phyloP scores from a whole-genome alignment of 2,888 invertebrate species.

The Watsonalla cultraria region DNA sequence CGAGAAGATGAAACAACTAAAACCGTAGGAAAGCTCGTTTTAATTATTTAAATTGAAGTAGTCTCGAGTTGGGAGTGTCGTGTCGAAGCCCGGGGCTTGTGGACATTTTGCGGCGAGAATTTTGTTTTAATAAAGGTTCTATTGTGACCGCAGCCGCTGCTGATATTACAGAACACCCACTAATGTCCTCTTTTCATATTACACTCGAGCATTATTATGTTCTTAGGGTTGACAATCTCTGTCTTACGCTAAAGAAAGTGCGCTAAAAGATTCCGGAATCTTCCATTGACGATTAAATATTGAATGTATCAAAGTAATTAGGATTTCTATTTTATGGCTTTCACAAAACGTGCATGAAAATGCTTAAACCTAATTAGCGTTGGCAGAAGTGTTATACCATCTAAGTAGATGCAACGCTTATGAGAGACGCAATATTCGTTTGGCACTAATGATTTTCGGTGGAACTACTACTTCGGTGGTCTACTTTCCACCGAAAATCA shows the following conservation, averaged over 20 bases:
- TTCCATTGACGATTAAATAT: not conserved
- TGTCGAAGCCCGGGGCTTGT: slow-evolving; percentile 43
- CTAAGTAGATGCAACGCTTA: too few species aligned
- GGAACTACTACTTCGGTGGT: too few species aligned
- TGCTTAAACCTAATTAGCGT: too few species aligned
- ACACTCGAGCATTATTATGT: slow-evolving; percentile 69
- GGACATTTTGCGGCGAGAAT: slow-evolving; percentile 70
- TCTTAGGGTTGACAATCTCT: slow-evolving; percentile 66
- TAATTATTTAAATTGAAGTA: slow-evolving; percentile 3
- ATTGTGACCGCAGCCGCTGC: slow-evolving; percentile 62
- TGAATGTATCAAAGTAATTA: not conserved
- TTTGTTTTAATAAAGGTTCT: slow-evolving; percentile 76
- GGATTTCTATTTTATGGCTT: too few species aligned
- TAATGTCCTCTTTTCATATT: slow-evolving; percentile 72
- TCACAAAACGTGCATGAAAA: too few species aligned
- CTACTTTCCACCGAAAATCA: too few species aligned
- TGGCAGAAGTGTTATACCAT: too few species aligned
- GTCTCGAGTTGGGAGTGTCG: slow-evolving; percentile 20
- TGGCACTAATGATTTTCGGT: too few species aligned
- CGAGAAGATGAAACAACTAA: not conserved
- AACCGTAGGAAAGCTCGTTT: slow-evolving; percentile 1
- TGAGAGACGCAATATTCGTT: too few species aligned
- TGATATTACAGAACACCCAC: slow-evolving; percentile 70
- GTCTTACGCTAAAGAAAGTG: slow-evolving; percentile 25
- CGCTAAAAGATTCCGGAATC: not conserved